Conservation (phyloP, 1,140 invertebrate species). For the Drosophila rhopaloa region DNA sequence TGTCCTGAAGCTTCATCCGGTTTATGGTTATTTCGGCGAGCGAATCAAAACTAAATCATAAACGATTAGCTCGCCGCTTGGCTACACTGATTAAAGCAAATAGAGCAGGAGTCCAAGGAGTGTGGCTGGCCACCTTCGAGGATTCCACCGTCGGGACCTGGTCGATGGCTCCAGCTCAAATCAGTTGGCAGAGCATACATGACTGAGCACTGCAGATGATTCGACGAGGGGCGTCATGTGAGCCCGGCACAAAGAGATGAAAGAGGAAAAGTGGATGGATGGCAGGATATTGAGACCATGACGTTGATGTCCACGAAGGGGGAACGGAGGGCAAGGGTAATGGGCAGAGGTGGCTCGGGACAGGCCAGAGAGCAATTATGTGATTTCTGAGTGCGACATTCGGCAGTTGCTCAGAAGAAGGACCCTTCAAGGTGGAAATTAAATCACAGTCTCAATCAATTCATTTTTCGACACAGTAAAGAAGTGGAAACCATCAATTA, state of each 20-base stretch:
- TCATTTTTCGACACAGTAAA: background rate
- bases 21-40: slow-evolving; percentile 63
- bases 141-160: slow-evolving; percentile 15
- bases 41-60: slow-evolving; percentile 81
- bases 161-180: slow-evolving; percentile 45
- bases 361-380: slow-evolving; percentile 36
- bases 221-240: slow-evolving; percentile 24
- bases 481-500: background rate
- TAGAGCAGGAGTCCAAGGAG: slow-evolving; percentile 22
- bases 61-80: slow-evolving; percentile 73
- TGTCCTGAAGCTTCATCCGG: slow-evolving; percentile 11
- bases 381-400: slow-evolving; percentile 31
- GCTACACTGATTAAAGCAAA: slow-evolving; percentile 73
- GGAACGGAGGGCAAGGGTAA: slow-evolving; percentile 1
- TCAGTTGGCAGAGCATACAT: slow-evolving; percentile 73
- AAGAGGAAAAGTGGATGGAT: slow-evolving; percentile 15
- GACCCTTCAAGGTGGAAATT: slow-evolving; percentile 27
- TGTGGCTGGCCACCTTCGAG: background rate
- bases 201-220: slow-evolving; percentile 74
- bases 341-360: slow-evolving; percentile 19
- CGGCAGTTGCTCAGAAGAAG: slow-evolving; percentile 20
- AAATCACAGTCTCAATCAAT: slow-evolving; percentile 24
- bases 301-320: slow-evolving; percentile 19
- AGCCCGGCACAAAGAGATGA: slow-evolving; percentile 35
- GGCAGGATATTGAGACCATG: slow-evolving; percentile 11